Evolutionary conservation across 1,140 invertebrate species (phyloP).

Genomic region (Orchesella cincta): DNA sequence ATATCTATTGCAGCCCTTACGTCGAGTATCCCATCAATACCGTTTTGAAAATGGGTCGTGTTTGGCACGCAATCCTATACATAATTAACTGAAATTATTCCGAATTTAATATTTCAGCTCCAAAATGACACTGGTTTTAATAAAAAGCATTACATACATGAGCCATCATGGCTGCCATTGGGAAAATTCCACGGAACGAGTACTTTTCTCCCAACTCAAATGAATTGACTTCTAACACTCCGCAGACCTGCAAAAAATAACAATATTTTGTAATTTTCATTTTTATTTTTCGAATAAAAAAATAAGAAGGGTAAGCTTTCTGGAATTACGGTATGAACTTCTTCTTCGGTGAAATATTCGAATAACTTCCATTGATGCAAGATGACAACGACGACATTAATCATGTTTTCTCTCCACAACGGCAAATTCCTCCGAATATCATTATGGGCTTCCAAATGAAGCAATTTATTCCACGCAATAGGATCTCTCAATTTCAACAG

Average conservation of each 20-base stretch:
- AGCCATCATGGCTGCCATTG: conserved; percentile 69
- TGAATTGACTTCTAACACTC: conserved; percentile 70
- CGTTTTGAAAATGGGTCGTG: conserved; percentile 66
- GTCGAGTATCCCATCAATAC: conserved; percentile 59
- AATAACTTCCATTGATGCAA: conserved; percentile 22
- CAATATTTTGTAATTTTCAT: neutral
- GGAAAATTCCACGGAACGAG: conserved; percentile 57
- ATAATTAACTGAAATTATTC: too few species aligned
- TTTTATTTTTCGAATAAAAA: too few species aligned
- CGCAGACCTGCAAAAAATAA: conserved; percentile 58
- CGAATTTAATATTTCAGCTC: too few species aligned
- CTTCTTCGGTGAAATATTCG: conserved; percentile 55
- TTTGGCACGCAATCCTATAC: conserved; percentile 81
- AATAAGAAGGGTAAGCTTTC: too few species aligned
- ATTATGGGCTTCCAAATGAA: conserved; percentile 46
- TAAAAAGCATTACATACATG: too few species aligned
- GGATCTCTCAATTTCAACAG: conserved; percentile 45
- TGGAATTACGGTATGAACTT: conserved; percentile 70
- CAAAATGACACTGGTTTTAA: too few species aligned
- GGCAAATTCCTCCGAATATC: conserved; percentile 41
- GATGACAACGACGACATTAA: conserved; percentile 43
- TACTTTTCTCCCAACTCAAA: conserved; percentile 46
- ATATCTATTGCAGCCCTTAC: conserved; percentile 69
- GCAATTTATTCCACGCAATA: conserved; percentile 45
- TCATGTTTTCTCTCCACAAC: conserved; percentile 45